Base-by-base conservation (phyloP, 2,113 vertebrate genomes). In the Cervus canadensis region DNA sequence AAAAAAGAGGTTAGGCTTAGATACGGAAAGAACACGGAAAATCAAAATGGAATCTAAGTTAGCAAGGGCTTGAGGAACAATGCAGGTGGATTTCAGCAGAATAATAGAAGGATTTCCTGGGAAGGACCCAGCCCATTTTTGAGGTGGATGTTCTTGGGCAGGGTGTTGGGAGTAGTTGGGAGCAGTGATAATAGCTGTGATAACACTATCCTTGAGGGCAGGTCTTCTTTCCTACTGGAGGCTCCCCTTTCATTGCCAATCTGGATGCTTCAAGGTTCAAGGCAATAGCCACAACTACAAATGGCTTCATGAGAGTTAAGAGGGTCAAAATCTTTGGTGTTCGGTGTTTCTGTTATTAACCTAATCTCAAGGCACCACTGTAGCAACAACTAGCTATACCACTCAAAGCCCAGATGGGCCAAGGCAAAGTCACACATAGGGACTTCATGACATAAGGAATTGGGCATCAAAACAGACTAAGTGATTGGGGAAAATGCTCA, bases 61-160 rank as follows among this genome's bases (percentile, higher is more conserved):
- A 54, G 1, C n/a, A 19, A 59, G 52, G 25, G 26, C 57, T n/a
- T n/a, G 25, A 81, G 36, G 13, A 84, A 43, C 57, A 83, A 71
- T 10, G 56, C 10, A 76, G 60, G n/a, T 36, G 28, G n/a, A 60
- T 71, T 91, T 82, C 59, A 84, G 43, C 50, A 28, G 74, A 87
- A 94, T 12, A 62, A 62, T 48, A 16, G 30, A n/a, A 93, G 21
- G 30, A 87, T 50, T 87, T 97, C 62, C 78, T 74, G 54, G 64
- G 40, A 97, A n/a, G 45, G 59, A 48, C 25, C 26, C 23, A 86
- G 33, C 2, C 36, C 28, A 6, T n/a, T 26, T 28, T 17, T 33
- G 83, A 87, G 30, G 30, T 26, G 19, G 81, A 52, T 45, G n/a
- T 71, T n/a, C 56, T n/a, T 81, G 16, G 57, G 57, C 83, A 88